Conservation (phyloP, 2,797 vertebrate genomes). For the Margarornis squamiger region DNA sequence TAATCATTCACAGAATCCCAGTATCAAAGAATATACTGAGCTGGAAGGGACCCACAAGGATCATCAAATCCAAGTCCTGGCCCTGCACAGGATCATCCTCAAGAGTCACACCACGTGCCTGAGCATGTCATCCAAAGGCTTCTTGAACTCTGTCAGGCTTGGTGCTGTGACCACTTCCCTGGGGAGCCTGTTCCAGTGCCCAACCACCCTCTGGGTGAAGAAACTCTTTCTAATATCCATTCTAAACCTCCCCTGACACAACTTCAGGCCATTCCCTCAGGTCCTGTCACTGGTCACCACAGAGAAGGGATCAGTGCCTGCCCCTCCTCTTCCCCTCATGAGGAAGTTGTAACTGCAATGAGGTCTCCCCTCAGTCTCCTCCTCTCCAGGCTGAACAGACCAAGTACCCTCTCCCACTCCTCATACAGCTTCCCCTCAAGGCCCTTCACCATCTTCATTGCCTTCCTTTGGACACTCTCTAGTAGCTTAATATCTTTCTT, state of each 20-base stretch:
- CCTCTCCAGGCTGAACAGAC: background rate
- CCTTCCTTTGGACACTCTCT: background rate
- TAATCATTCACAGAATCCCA: background rate
- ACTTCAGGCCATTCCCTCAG: background rate
- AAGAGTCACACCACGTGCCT: background rate
- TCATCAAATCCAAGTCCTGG: background rate
- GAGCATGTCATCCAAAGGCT: background rate
- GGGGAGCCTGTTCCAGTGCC: background rate
- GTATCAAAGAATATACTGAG: background rate
- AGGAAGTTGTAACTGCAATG: background rate
- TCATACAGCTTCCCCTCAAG: background rate
- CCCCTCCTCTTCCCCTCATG: background rate
- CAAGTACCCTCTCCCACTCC: background rate
- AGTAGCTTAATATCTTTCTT: background rate
- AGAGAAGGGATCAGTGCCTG: background rate
- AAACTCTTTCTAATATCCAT: background rate
- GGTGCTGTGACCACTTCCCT: background rate
- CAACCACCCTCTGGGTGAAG: background rate
- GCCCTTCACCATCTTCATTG: background rate
- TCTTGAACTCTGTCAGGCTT: background rate
- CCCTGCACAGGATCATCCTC: background rate
- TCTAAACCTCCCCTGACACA: background rate
- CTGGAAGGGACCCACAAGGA: background rate
- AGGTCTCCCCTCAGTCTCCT: background rate
- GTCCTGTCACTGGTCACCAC: background rate